phyloP scores from a whole-genome alignment of 2,888 invertebrate species.

The Eupithecia dodoneata region DNA sequence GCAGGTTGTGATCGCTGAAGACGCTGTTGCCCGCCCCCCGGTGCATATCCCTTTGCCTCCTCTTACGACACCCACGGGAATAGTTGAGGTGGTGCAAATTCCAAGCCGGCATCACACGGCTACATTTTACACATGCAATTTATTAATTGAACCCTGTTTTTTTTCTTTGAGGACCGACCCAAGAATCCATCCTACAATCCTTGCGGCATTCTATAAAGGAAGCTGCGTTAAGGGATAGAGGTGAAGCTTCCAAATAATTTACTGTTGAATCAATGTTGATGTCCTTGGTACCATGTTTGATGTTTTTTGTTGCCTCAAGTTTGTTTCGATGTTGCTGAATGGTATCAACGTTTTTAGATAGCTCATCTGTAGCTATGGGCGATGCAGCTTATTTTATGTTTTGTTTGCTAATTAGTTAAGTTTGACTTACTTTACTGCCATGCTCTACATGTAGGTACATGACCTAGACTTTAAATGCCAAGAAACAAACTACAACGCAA shows the following conservation, averaged over 20 bases:
- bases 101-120: too few relatives aligned
- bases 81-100: too few relatives aligned
- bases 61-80: too few relatives aligned
- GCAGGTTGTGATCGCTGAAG: too few relatives aligned
- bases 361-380: constrained; percentile 15
- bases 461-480: not conserved
- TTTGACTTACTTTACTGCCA: constrained; percentile 6
- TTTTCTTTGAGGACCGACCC: constrained; percentile 72
- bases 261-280: constrained; percentile 52
- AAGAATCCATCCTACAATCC: constrained; percentile 71
- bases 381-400: constrained; percentile 17
- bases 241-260: constrained; percentile 61
- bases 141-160: constrained; percentile 55
- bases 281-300: constrained; percentile 30
- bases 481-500: not conserved
- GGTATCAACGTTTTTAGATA: constrained; percentile 19
- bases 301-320: constrained; percentile 21
- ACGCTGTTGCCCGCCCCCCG: too few relatives aligned
- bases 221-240: constrained; percentile 69
- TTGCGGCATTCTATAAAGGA: constrained; percentile 70
- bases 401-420: constrained; percentile 1
- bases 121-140: constrained; percentile 43
- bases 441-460: constrained; percentile 6
- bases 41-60: too few relatives aligned
- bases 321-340: constrained; percentile 20